Base-by-base conservation (phyloP, 2,888 invertebrate genomes). In the Thereva nobilitata region DNA sequence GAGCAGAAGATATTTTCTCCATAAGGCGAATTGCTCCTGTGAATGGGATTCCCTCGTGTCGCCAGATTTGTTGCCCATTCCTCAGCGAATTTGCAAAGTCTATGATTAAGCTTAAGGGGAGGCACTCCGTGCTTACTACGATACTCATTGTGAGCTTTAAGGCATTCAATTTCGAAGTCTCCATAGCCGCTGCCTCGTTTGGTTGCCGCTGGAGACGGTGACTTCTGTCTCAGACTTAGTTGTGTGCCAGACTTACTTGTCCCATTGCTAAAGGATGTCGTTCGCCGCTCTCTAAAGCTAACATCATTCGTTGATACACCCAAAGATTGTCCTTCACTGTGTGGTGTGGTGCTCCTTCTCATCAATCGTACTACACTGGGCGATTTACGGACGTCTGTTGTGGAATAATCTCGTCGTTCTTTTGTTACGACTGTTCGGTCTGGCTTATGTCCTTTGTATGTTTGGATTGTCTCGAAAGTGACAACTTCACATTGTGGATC, bases 1-100 rank as follows among this genome's bases (percentile, higher is more conserved):
- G 89, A 86, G 74, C 87, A 89, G 77, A 88, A 92, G 71, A 92
- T 87, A 76, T 92, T 93, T 77, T 93, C 92, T 0, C 92, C 92
- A 73, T 91, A 90, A 49, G 89, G 89, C 70, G 88, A 87, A 74
- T 90, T 88, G 52, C 88, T 87, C 61, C 91, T 85, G 76, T 92
- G 92, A 71, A 89, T 87, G 71, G 91, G 83, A 74, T 83, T 83
- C 37, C 89, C 89, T 73, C 83, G 86, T 56, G 86, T 84, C 1
- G 88, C 89, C 65, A 92, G 45, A 65, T 73, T 72, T 66, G 71
- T 86, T 0, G 90, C 89, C 89, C 89, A 90, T 74, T 89, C 89
- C 73, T 89, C 87, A 41, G 88, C 87, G 74, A 87, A 86, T 75
- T 86, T 87, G 73, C 86, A 86, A 54, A 90, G 77, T 75, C 87